Evolutionary conservation across 1,140 invertebrate species (phyloP).

Genomic region (Orius laevigatus): DNA sequence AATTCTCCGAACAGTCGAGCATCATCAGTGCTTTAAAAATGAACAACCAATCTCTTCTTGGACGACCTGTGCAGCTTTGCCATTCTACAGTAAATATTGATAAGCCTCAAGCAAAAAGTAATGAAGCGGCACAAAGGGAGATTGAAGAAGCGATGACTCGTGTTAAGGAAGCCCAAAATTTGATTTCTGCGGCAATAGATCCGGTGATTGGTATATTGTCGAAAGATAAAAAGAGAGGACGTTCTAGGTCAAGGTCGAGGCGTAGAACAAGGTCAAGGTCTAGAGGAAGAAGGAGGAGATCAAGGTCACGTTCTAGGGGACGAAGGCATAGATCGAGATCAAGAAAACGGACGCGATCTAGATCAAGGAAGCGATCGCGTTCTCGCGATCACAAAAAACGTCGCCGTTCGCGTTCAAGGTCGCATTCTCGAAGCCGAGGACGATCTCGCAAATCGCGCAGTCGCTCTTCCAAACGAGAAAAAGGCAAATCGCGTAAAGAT

Average conservation of each 20-base stretch:
- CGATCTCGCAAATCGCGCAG: constrained; percentile 28
- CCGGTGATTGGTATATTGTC: constrained; percentile 70
- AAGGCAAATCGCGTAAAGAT: constrained; percentile 27
- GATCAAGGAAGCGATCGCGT: constrained; percentile 24
- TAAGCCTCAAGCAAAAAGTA: constrained; percentile 86
- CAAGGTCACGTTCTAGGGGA: constrained; percentile 37
- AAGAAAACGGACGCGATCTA: constrained; percentile 28
- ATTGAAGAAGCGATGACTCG: constrained; percentile 94
- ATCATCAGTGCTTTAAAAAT: constrained; percentile 74
- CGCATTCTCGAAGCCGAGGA: constrained; percentile 29
- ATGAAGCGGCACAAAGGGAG: constrained; percentile 84
- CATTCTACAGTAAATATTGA: constrained; percentile 82
- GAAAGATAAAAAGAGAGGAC: constrained; percentile 57
- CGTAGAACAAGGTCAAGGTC: constrained; percentile 34
- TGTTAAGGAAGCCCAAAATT: constrained; percentile 85
- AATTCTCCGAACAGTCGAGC: constrained; percentile 82
- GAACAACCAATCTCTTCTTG: constrained; percentile 60
- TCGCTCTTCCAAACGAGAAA: constrained; percentile 22
- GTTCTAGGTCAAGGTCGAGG: constrained; percentile 25
- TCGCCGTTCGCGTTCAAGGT: constrained; percentile 39
- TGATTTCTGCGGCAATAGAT: constrained; percentile 84
- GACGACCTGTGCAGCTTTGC: constrained; percentile 43
- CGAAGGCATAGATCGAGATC: constrained; percentile 45
- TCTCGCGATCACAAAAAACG: constrained; percentile 27
- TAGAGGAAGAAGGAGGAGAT: constrained; percentile 32